phyloP scores from a whole-genome alignment of 2,888 invertebrate genomes.

The Zeuzera pyrina region DNA sequence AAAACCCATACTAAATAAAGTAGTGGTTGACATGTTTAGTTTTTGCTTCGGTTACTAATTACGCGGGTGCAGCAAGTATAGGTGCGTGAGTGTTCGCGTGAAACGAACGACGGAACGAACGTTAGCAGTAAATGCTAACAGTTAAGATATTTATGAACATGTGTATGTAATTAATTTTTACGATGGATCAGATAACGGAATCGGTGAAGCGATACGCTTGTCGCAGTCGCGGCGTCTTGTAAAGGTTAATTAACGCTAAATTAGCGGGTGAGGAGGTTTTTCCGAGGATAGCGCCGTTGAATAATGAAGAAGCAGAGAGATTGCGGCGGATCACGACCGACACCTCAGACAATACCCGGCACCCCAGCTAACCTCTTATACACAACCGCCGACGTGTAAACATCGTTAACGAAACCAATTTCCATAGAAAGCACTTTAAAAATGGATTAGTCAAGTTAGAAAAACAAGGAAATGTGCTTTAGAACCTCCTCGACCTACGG shows the following conservation, averaged over 20 bases:
- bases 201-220: constrained; percentile 60
- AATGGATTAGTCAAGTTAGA: constrained; percentile 27
- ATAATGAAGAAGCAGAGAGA: constrained; percentile 19
- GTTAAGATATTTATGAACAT: constrained; percentile 70
- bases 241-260: constrained; percentile 52
- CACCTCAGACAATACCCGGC: constrained; percentile 30
- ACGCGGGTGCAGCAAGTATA: constrained; percentile 19
- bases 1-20: constrained; percentile 64
- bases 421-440: constrained; percentile 38
- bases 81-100: constrained; percentile 51
- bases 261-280: constrained; percentile 37
- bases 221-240: constrained; percentile 41
- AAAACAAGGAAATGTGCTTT: constrained; percentile 30
- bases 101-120: constrained; percentile 33
- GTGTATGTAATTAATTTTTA: constrained; percentile 72
- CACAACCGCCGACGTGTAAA: constrained; percentile 29
- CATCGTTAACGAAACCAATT: constrained; percentile 31
- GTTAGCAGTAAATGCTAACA: constrained; percentile 60
- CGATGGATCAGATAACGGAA: constrained; percentile 64
- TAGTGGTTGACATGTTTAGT: constrained; percentile 59
- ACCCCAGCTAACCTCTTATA: too few species aligned
- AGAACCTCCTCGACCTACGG: constrained; percentile 21
- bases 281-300: constrained; percentile 21
- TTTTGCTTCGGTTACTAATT: constrained; percentile 41
- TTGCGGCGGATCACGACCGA: constrained; percentile 21